Evolutionary conservation across 1,140 invertebrate species (phyloP).

Genomic region (Halesus radiatus): DNA sequence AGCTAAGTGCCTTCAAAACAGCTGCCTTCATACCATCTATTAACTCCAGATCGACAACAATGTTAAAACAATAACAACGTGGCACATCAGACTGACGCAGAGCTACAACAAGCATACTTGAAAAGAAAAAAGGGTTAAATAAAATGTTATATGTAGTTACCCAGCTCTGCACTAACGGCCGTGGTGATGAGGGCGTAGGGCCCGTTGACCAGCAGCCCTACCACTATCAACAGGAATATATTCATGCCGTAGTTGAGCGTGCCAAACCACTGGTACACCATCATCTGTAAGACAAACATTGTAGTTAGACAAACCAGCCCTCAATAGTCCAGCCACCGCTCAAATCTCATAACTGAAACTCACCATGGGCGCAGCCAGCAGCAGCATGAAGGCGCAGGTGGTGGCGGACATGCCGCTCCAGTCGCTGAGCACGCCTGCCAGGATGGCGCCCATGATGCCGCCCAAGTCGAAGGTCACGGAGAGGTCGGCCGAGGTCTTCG

Average conservation of each 20-base stretch:
- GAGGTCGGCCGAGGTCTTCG: slow-evolving; percentile 83
- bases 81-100: no score
- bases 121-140: not conserved
- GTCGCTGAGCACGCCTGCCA: slow-evolving; percentile 90
- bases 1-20: no score
- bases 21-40: no score
- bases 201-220: slow-evolving; percentile 92
- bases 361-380: slow-evolving; percentile 87
- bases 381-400: slow-evolving; percentile 87
- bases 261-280: slow-evolving; percentile 83
- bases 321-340: no score
- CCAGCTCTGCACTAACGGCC: slow-evolving; percentile 94
- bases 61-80: no score
- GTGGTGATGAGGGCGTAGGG: slow-evolving; percentile 97
- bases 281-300: slow-evolving; percentile 74
- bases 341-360: no score
- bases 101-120: no score
- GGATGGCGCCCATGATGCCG: slow-evolving; percentile 89
- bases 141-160: slow-evolving; percentile 67
- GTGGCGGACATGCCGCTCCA: slow-evolving; percentile 85
- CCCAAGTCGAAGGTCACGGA: slow-evolving; percentile 94
- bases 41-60: no score
- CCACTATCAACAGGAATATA: slow-evolving; percentile 80
- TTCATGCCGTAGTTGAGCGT: slow-evolving; percentile 74
- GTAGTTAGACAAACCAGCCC: no score